These are phyloP conservation scores for Sturnira hondurensis DNA, from an alignment of 2,113 vertebrate species.

Conservation along the genomic window DNA sequence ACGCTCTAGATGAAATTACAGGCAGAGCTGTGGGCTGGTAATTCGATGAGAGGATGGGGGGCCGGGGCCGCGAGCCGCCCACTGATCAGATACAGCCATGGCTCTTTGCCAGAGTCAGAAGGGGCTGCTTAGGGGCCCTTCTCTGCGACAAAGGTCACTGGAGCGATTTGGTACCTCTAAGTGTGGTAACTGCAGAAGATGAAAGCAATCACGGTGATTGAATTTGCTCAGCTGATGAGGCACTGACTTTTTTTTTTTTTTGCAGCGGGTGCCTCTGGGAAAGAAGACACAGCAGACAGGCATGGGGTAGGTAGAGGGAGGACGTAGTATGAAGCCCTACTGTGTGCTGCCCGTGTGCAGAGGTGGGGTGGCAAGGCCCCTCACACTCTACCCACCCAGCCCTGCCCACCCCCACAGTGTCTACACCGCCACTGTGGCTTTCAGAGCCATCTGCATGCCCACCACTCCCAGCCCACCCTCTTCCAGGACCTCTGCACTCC, in stretches of 20 bases:
- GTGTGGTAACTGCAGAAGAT: accelerated
- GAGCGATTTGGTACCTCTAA: accelerated
- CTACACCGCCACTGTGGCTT: accelerated
- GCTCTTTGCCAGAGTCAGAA: background rate
- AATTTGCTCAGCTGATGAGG: accelerated
- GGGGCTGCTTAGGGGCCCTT: background rate
- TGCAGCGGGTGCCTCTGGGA: background rate
- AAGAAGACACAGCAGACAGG: background rate
- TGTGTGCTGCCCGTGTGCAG: no score
- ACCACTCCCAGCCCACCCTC: background rate
- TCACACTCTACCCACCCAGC: background rate
- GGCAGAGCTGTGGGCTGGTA: accelerated
- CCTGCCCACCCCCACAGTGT: accelerated
- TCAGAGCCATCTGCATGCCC: background rate
- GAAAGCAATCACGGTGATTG: background rate
- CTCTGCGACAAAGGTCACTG: background rate
- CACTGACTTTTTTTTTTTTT: background rate
- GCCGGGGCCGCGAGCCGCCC: accelerated
- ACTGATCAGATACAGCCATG: background rate
- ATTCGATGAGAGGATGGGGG: background rate
- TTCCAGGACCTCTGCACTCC: background rate
- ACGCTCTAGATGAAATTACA: background rate
- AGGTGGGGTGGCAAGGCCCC: background rate
- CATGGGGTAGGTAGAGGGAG: background rate
- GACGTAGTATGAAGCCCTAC: background rate